These are phyloP conservation scores for Apostichopus leukothele DNA, from an alignment of 53 echinoderm and acorn worm species.

Conservation along the genomic window DNA sequence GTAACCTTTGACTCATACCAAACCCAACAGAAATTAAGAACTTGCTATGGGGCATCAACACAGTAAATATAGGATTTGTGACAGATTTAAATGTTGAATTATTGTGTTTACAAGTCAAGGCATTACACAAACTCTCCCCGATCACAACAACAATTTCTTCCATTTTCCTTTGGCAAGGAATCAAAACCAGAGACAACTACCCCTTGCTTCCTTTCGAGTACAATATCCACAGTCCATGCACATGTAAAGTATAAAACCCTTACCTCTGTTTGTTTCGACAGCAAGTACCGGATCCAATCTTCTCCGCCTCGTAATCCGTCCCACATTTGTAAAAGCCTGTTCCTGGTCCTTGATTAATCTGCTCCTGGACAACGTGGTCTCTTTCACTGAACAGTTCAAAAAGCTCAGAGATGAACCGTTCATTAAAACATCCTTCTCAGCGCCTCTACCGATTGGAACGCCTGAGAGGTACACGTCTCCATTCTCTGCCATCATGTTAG, in stretches of 20 bases:
- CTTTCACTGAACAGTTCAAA: not conserved
- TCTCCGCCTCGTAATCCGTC: conserved; percentile 28
- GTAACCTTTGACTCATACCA: too few species aligned
- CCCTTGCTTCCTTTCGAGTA: too few species aligned
- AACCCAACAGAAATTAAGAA: too few species aligned
- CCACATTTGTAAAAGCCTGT: not conserved
- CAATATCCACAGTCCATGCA: too few species aligned
- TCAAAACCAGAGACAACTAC: too few species aligned
- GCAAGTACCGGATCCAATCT: conserved; percentile 33
- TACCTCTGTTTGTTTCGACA: conserved; percentile 17
- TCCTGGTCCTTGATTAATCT: not conserved
- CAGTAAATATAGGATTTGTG: too few species aligned
- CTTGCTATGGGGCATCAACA: too few species aligned
- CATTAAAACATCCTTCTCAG: not conserved
- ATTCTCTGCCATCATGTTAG: not conserved
- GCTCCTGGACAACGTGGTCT: not conserved
- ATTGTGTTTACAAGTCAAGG: too few species aligned
- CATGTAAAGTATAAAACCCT: not conserved
- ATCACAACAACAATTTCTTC: too few species aligned
- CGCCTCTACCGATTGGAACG: not conserved
- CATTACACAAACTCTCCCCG: too few species aligned
- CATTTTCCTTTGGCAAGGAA: too few species aligned
- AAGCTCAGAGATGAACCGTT: not conserved
- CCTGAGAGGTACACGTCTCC: not conserved
- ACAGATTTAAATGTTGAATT: too few species aligned